phyloP scores from a whole-genome alignment of 2,888 invertebrate species.

The Neoaliturus tenellus region DNA sequence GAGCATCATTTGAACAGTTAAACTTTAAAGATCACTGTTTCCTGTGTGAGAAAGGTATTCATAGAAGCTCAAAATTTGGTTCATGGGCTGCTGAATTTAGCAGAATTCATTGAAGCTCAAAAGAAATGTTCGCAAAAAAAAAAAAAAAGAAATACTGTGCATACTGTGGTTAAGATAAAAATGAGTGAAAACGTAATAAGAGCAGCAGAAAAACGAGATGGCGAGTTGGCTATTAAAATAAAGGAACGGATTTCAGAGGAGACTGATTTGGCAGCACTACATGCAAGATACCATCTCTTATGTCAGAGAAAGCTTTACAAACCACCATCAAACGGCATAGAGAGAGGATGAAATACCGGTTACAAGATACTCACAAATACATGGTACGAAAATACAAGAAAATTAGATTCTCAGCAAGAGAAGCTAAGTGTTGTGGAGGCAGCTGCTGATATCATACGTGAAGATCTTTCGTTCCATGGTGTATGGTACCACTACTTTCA shows the following conservation, averaged over 20 bases:
- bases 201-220: neutral
- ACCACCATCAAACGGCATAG: neutral
- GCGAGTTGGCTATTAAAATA: neutral
- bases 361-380: constrained; percentile 58
- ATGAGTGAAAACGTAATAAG: neutral
- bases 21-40: neutral
- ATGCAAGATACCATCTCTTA: neutral
- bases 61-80: too few species aligned
- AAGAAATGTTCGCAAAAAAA: neutral
- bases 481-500: constrained; percentile 20
- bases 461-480: neutral
- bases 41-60: too few species aligned
- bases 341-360: constrained; percentile 60
- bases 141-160: neutral
- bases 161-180: neutral
- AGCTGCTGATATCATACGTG: constrained; percentile 21
- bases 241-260: neutral
- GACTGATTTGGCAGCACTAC: neutral
- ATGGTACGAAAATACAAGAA: constrained; percentile 20
- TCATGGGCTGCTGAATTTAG: neutral
- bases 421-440: neutral
- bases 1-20: neutral
- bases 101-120: neutral
- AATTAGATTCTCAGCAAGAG: neutral
- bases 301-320: neutral